Evolutionary conservation across 2,888 invertebrate species (phyloP).

Genomic region (Yponomeuta evonymella): DNA sequence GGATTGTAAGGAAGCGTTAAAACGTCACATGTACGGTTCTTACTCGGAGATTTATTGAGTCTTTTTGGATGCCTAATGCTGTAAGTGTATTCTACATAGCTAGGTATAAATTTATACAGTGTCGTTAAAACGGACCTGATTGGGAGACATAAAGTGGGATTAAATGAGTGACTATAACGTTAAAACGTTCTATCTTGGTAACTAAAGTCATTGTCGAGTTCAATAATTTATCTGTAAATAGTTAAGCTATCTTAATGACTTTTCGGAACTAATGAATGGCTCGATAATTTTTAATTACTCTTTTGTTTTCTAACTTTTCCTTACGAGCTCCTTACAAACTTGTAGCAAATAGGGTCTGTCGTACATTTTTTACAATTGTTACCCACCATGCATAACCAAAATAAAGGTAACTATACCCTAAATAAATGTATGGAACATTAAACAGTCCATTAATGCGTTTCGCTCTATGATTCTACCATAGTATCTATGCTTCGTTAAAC

Average conservation of each 20-base stretch:
- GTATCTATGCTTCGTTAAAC: neutral
- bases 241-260: neutral
- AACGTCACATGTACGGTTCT: conserved; percentile 12
- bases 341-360: neutral
- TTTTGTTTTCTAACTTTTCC: neutral
- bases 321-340: neutral
- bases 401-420: neutral
- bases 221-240: neutral
- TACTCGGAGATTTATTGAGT: conserved; percentile 13
- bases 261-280: neutral
- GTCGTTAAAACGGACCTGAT: conserved; percentile 7
- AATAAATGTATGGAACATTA: neutral
- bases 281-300: neutral
- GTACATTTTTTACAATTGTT: neutral
- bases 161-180: conserved; percentile 1
- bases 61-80: conserved; percentile 1
- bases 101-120: conserved; percentile 6
- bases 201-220: neutral
- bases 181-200: neutral
- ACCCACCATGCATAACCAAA: neutral
- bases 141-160: conserved; percentile 4
- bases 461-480: neutral
- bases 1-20: conserved; percentile 17
- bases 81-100: conserved; percentile 14
- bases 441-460: neutral